Percentiles rank a stretch among this genome's conserved stretches.
Evolutionary conservation across 2,888 invertebrate genomes (phyloP).

Genomic region (Trissoscelio sp.): DNA sequence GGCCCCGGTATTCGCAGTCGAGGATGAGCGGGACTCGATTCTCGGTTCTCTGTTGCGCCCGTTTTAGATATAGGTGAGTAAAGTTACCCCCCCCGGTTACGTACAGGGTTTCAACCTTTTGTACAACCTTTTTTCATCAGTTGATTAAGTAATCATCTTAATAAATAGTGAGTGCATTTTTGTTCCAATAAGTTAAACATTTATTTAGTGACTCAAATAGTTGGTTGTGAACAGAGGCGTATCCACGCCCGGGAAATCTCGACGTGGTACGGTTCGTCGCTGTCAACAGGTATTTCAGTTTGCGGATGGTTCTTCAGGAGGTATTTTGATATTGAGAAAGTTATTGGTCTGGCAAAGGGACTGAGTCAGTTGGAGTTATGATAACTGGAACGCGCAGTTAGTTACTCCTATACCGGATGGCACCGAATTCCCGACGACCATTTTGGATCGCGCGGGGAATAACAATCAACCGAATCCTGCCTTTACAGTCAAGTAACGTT

Average conservation of each 20-base stretch:
- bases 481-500: neutral
- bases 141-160: too few species aligned
- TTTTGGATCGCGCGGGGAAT: slow-evolving; percentile 27
- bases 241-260: slow-evolving; percentile 3
- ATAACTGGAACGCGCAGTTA: neutral
- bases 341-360: too few species aligned
- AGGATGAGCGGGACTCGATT: slow-evolving; percentile 80
- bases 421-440: slow-evolving; percentile 25
- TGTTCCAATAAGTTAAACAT: too few species aligned
- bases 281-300: neutral
- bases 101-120: too few species aligned
- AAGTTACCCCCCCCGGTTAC: too few species aligned
- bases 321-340: too few species aligned
- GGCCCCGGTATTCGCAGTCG: slow-evolving; percentile 80
- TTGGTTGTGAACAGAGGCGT: neutral
- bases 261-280: neutral
- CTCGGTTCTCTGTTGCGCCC: slow-evolving; percentile 71
- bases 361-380: too few species aligned
- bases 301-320: neutral
- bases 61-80: slow-evolving; percentile 79
- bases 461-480: neutral
- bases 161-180: too few species aligned
- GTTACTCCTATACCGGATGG: slow-evolving; percentile 17
- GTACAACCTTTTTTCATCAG: too few species aligned
- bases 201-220: neutral